phyloP scores from a whole-genome alignment of 2,888 invertebrate genomes.

The Taphrorychus bicolor region DNA sequence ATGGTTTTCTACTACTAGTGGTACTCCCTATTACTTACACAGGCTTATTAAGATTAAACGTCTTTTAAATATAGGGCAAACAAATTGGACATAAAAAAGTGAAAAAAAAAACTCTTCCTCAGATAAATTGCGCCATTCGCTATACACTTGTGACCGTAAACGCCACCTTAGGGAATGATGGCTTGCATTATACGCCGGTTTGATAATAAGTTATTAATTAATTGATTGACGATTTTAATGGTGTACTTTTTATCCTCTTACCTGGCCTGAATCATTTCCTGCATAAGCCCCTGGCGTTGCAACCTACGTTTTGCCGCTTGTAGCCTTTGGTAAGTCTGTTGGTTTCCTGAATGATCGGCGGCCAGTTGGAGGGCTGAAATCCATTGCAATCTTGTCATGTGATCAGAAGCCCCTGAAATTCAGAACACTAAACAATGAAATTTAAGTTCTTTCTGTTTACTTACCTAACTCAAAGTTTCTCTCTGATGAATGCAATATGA shows the following conservation, averaged over 20 bases:
- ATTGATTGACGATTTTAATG: too few species aligned
- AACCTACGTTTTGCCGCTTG: conserved; percentile 63
- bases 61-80: too few species aligned
- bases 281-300: conserved; percentile 64
- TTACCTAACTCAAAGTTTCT: conserved; percentile 70
- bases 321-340: conserved; percentile 74
- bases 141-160: too few species aligned
- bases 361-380: conserved; percentile 76
- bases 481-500: conserved; percentile 73
- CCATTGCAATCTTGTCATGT: conserved; percentile 80
- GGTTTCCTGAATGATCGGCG: conserved; percentile 71
- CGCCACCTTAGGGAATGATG: too few species aligned
- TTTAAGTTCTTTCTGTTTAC: background rate
- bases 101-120: too few species aligned
- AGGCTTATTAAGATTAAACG: too few species aligned
- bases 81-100: too few species aligned
- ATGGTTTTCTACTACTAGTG: too few species aligned
- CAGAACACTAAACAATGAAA: conserved; percentile 50
- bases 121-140: too few species aligned
- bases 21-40: too few species aligned
- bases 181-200: too few species aligned
- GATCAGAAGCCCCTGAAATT: conserved; percentile 69
- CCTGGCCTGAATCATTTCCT: conserved; percentile 65
- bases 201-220: too few species aligned
- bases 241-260: conserved; percentile 15